Evolutionary conservation across 2,113 vertebrate species (phyloP).

Genomic region (Gobio gobio): DNA sequence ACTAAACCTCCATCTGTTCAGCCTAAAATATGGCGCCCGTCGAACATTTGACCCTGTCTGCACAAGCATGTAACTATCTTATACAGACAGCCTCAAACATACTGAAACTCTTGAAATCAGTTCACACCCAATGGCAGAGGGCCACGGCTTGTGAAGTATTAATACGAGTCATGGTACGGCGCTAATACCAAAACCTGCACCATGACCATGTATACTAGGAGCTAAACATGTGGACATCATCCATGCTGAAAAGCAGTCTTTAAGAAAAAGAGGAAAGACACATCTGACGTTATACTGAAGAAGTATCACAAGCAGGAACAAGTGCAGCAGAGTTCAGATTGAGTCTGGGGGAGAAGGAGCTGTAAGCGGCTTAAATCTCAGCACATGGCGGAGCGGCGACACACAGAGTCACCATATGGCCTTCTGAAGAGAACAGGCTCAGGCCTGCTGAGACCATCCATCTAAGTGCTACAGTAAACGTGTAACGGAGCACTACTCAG

Average conservation of each 20-base stretch:
- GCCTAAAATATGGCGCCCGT: neutral
- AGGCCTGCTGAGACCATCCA: slow-evolving; percentile 21
- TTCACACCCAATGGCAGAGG: neutral
- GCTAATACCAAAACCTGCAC: slow-evolving; percentile 2
- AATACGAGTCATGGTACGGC: neutral
- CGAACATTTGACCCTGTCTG: neutral
- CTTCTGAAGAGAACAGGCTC: neutral
- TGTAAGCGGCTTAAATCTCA: slow-evolving; percentile 41
- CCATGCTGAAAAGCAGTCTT: neutral
- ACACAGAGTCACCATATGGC: slow-evolving; percentile 55
- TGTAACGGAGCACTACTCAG: neutral
- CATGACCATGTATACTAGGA: neutral
- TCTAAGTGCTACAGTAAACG: slow-evolving; percentile 10
- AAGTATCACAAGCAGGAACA: neutral
- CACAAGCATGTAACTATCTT: neutral
- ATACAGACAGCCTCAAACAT: neutral
- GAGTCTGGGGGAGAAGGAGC: slow-evolving; percentile 20
- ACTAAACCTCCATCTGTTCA: slow-evolving; percentile 77
- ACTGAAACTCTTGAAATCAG: neutral
- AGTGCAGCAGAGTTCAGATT: slow-evolving; percentile 16
- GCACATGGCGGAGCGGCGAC: slow-evolving; percentile 47
- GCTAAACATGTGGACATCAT: neutral
- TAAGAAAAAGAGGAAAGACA: neutral
- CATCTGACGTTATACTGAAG: neutral
- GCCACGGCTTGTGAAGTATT: slow-evolving; percentile 3